Conservation (phyloP, 1,140 invertebrate species). For the Lutraria rhynchaena region DNA sequence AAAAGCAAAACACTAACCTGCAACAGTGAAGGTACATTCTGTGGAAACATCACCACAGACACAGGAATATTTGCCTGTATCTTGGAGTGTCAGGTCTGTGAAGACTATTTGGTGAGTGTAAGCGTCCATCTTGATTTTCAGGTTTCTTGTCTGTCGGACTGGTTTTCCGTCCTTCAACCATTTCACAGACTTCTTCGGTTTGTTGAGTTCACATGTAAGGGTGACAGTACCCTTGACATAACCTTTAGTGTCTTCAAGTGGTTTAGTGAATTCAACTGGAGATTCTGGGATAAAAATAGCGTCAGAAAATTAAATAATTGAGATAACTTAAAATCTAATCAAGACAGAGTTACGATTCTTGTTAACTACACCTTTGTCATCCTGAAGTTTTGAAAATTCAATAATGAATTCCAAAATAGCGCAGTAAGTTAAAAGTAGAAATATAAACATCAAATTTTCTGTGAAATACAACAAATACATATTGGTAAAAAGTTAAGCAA, state of each 20-base stretch:
- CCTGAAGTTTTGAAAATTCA: too few relatives aligned
- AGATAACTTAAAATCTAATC: too few relatives aligned
- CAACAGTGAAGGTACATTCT: conserved; percentile 71
- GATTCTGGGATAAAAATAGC: conserved; percentile 66
- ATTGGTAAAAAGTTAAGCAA: too few relatives aligned
- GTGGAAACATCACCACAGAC: conserved; percentile 75
- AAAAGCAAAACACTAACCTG: conserved; percentile 72
- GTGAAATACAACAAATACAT: too few relatives aligned
- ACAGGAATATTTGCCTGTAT: conserved; percentile 76
- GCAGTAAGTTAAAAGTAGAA: too few relatives aligned
- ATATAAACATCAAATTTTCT: too few relatives aligned
- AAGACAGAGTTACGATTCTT: too few relatives aligned
- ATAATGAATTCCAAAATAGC: too few relatives aligned
- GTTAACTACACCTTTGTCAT: too few relatives aligned
- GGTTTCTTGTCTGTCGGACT: conserved; percentile 85
- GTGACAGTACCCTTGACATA: conserved; percentile 59
- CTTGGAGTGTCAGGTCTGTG: conserved; percentile 71
- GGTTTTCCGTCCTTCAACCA: conserved; percentile 95
- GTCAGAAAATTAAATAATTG: too few relatives aligned
- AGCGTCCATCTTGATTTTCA: conserved; percentile 84
- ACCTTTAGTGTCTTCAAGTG: conserved; percentile 61
- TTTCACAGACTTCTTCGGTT: conserved; percentile 65
- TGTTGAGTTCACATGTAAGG: conserved; percentile 65
- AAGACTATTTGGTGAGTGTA: conserved; percentile 77
- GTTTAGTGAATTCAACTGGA: conserved; percentile 66